Base-by-base conservation (phyloP, 2,113 vertebrate genomes). In the Zeus faber region DNA sequence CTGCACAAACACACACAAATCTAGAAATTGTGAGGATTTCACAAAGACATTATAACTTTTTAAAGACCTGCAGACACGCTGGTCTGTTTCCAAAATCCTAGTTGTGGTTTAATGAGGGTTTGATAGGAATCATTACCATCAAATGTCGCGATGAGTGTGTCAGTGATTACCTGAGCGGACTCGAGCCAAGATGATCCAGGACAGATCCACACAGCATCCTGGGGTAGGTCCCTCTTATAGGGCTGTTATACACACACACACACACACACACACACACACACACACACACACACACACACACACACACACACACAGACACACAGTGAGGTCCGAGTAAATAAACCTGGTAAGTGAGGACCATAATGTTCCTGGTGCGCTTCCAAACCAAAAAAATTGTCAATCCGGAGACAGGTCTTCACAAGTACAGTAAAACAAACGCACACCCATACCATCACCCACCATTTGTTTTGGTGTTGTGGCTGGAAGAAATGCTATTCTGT, bases 391-490 rank as follows among this genome's bases (percentile, higher is more conserved):
- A n/a, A n/a, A n/a, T n/a, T n/a, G n/a, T 45, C 40, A 18, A 37
- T 37, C 33, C 13, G 13, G 33, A 13, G 10, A 35, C 14, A 3
- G 33, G 2, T 3, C 33, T n/a, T 37, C 5, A n/a, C 9, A 9
- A 2, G n/a, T 14, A 37, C 2, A 14, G n/a, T 14, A 29, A 37
- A 11, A 37, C 11, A 13, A 37, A 2, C 4, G 13, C 1, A 37
- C 13, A 33, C 31, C 21, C 11, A 22, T 22, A 17, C 10, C 11
- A 16, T 29, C 18, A 11, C 0, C 1, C 4, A 49, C 83, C 83
- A 77, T 83, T 84, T n/a, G 81, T 79, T 10, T 58, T 76, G 50
- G n/a, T 82, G 85, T 8, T 44, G 50, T 1, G 54, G 25, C 4
- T 39, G 37, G 20, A 5, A 27, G 21, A 65, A 17, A 4, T 33